Base-by-base conservation (phyloP, 2,797 vertebrate species). In the Discoglossus pictus region DNA sequence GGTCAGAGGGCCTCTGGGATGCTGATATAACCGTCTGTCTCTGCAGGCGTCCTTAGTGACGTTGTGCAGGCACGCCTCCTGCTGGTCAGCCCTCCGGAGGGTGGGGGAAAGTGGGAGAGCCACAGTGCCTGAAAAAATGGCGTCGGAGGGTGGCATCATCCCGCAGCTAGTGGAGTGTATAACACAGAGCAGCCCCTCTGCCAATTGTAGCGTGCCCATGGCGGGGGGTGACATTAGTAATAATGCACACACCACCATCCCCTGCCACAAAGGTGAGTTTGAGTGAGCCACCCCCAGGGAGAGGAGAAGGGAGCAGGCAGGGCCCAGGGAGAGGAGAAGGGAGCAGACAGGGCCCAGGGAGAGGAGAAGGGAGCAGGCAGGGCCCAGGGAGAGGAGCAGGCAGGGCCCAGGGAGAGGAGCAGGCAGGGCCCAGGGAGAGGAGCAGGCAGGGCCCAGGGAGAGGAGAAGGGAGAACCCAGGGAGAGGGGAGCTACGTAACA, bases 231-330 rank as follows among this genome's bases (percentile, higher is more conserved):
- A 88, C 75, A 90, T 78, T 85, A 83, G 88, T 84, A 89, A 87
- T 89, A 91, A 89, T 86, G 90, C 78, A 87, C 73, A 75, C 23
- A 81, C 74, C 86, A 82, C 75, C 86, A 84, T 79, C 87, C 86
- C 78, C 85, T 68, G 80, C 86, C 85, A 82, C 81, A 79, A 88
- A 93, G 90, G 90, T 92, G 90, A 92, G 91, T 93, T 81, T 82
- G 80, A 70, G 68, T 71, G 68, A 79, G 68, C 79, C 81, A n/a
- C 73, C 74, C 76, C 74, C 74, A 79, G 63, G 75, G 74, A 39
- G 34, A 46, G 18, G 17, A 54, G 35, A 21, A 52, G 40, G 18
- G 17, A 54, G 35, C 25, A 52, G 40, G 52, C 46, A 68, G 56
- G 60, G 50, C 68, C 34, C 12, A 34, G 9, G 16, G 9, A 58